Conservation (phyloP, 2,797 vertebrate species). For the Odontamblyopus rebecca region DNA sequence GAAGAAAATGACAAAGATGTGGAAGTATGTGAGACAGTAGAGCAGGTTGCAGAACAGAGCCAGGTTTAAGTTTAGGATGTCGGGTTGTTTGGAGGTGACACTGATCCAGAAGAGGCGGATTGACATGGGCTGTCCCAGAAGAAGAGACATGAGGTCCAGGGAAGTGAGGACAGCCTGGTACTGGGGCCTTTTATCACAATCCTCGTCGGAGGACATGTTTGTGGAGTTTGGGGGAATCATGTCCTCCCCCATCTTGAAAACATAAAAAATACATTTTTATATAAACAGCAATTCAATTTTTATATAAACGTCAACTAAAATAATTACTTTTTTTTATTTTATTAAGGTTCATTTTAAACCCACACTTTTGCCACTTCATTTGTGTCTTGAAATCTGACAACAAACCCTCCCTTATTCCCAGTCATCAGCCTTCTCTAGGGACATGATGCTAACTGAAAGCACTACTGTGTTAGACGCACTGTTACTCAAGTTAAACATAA, state of each 20-base stretch:
- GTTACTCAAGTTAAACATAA: too few species aligned
- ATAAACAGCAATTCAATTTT: not conserved
- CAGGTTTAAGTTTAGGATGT: conserved; percentile 44
- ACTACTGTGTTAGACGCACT: too few species aligned
- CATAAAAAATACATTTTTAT: not conserved
- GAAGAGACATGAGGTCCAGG: not conserved
- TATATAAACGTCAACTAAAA: not conserved
- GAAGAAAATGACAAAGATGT: not conserved
- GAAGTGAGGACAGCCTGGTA: rapidly evolving
- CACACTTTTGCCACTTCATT: too few species aligned
- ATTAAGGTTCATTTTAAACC: too few species aligned
- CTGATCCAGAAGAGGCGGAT: conserved; percentile 31
- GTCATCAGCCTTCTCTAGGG: too few species aligned
- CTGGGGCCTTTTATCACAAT: rapidly evolving
- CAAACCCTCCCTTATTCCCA: too few species aligned
- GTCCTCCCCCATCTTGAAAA: not conserved
- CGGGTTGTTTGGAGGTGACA: conserved; percentile 18
- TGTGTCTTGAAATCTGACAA: too few species aligned
- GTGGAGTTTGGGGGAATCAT: not conserved
- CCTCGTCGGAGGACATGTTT: not conserved
- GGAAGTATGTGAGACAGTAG: not conserved
- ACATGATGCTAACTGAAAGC: too few species aligned
- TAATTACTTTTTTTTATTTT: too few species aligned
- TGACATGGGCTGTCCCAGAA: conserved; percentile 32
- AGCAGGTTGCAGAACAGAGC: conserved; percentile 39